These are phyloP conservation scores for Lamellibrachia luymesi DNA, from an alignment of 1,140 invertebrate species.

Conservation along the genomic window DNA sequence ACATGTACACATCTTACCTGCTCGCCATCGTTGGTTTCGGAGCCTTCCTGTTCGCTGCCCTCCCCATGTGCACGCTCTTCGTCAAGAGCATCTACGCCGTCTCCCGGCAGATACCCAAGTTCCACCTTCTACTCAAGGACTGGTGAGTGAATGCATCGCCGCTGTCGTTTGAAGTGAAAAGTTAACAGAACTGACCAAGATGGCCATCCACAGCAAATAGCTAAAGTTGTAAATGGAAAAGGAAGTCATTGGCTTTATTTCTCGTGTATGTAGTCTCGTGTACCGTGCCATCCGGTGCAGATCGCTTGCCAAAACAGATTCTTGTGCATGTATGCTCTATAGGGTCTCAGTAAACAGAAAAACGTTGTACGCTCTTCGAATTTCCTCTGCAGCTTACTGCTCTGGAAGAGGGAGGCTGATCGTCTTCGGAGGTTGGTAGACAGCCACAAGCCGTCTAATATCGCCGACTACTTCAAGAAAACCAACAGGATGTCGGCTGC, in stretches of 20 bases:
- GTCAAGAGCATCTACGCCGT: neutral
- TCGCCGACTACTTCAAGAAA: neutral
- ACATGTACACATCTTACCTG: neutral
- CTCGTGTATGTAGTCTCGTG: too few species aligned
- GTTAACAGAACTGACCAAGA: too few species aligned
- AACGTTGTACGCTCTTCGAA: neutral
- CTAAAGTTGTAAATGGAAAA: too few species aligned
- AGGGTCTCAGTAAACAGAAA: too few species aligned
- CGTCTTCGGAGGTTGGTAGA: neutral
- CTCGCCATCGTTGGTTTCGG: neutral
- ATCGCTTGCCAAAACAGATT: too few species aligned
- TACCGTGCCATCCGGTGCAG: too few species aligned
- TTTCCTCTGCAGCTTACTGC: neutral
- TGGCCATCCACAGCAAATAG: too few species aligned
- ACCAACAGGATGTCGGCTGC: neutral
- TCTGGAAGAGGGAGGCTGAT: neutral
- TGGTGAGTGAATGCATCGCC: neutral
- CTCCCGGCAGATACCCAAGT: neutral
- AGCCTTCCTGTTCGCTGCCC: neutral
- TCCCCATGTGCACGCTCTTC: neutral
- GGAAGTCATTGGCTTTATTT: too few species aligned
- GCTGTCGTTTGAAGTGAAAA: too few species aligned
- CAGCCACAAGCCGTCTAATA: neutral
- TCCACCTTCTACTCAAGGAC: neutral
- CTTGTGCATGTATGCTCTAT: too few species aligned